Conservation (phyloP, 2,888 invertebrate genomes). For the Azorinus chamasolen region DNA sequence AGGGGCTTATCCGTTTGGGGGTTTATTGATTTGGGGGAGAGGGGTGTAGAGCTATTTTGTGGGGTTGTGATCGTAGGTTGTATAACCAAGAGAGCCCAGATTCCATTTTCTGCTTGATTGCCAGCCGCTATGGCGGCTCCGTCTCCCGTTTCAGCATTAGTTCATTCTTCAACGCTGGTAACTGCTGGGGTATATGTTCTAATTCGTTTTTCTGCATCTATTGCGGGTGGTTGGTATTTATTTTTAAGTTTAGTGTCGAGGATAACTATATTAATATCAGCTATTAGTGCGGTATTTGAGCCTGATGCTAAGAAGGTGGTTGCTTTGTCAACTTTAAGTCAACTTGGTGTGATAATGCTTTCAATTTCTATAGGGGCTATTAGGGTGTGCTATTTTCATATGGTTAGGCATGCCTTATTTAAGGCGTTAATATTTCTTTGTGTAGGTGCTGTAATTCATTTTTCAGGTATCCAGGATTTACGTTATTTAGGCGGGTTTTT, state of each 20-base stretch:
- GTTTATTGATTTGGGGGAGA: conserved; percentile 85
- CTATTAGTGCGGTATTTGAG: conserved; percentile 85
- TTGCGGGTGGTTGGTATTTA: conserved; percentile 86
- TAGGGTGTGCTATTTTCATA: conserved; percentile 91
- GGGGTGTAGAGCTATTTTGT: not conserved
- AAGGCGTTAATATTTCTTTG: conserved; percentile 92
- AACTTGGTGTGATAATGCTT: conserved; percentile 91
- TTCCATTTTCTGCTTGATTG: conserved; percentile 93
- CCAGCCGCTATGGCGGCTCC: conserved; percentile 93
- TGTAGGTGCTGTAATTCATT: conserved; percentile 91
- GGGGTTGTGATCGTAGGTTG: conserved; percentile 87
- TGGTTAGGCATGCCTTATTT: conserved; percentile 92
- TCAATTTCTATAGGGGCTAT: conserved; percentile 88
- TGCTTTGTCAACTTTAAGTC: conserved; percentile 92
- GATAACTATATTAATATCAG: conserved; percentile 83
- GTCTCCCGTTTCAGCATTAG: conserved; percentile 92
- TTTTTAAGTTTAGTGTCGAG: conserved; percentile 88
- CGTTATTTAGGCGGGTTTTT: conserved; percentile 85
- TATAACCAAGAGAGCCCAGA: conserved; percentile 93
- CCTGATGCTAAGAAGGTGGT: conserved; percentile 92
- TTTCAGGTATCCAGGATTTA: conserved; percentile 90
- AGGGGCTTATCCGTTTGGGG: conserved; percentile 85
- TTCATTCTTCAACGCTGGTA: conserved; percentile 93
- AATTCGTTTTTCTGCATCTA: conserved; percentile 89
- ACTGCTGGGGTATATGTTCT: conserved; percentile 92